A percentile compares a stretch with the other conserved stretches of the same genome.
These are phyloP conservation scores for Setophaga petechia DNA, from an alignment of 2,113 vertebrate species.

Conservation along the genomic window DNA sequence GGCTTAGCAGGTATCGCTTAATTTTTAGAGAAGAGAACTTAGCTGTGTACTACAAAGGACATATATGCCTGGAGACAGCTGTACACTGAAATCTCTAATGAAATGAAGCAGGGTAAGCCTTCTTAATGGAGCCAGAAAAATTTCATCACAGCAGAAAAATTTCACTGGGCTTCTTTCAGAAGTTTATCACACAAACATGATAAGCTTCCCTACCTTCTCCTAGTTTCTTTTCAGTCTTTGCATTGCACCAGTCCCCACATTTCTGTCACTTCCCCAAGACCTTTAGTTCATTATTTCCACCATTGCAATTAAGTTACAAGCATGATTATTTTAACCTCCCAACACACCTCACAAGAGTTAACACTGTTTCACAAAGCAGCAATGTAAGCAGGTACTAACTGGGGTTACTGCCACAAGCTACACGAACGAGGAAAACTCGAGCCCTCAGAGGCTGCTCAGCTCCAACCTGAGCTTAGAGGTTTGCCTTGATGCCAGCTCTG, in stretches of 20 bases:
- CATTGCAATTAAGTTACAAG: not conserved
- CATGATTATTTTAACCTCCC: not conserved
- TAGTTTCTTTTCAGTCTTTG: not conserved
- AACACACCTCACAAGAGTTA: not conserved
- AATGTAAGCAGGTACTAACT: fast-evolving
- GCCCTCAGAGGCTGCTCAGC: fast-evolving
- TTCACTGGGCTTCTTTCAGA: not conserved
- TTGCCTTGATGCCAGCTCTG: not conserved
- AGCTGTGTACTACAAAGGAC: not conserved
- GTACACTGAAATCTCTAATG: not conserved
- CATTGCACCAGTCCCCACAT: not conserved
- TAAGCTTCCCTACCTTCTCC: not conserved
- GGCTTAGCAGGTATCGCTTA: not conserved
- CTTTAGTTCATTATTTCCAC: not conserved
- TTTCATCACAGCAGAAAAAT: not conserved
- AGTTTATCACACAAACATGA: not conserved
- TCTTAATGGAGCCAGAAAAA: not conserved
- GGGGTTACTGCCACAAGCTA: not conserved
- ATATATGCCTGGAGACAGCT: not conserved
- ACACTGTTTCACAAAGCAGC: not conserved
- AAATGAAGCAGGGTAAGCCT: not conserved
- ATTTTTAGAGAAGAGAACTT: not conserved
- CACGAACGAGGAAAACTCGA: not conserved
- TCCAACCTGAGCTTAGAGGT: not conserved
- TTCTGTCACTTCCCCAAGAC: not conserved